Base-by-base conservation (phyloP, 1,140 invertebrate species). In the Atta texana region DNA sequence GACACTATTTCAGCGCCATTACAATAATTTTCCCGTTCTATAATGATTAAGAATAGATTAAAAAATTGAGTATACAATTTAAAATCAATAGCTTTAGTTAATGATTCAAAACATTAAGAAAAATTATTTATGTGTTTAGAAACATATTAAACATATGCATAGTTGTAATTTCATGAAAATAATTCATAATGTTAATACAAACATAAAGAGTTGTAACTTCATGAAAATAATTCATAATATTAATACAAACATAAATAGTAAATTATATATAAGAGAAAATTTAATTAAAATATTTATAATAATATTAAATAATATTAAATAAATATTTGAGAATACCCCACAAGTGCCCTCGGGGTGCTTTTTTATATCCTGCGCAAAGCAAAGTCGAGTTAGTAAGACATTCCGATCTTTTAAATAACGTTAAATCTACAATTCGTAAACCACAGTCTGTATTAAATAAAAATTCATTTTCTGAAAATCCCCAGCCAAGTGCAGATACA, bases 401-500 rank as follows among this genome's bases (percentile, higher is more conserved):
- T 39, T 80, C 63, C n/a, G 14, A 55, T 55, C n/a, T n/a, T 0
- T 53, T 68, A 53, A 68, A 80, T 14, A 80, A 68, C 7, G 49
- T 80, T 55, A 80, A 80, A 55, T 80, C 63, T 2, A 55, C 77
- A n/a, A 69, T 2, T 24, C 77, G 77, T 8, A 80, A 53, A 55
- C 77, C 49, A 31, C 77, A 80, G 6, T 69, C 8, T 6, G 34
- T 24, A 80, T 21, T 63, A 53, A 55, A 49, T 68, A 80, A 68
- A 14, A 28, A 55, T 12, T 80, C n/a, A 39, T 39, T 55, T 44
- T 80, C 77, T 24, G 77, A 80, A 0, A 69, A 69, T 80, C 77
- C 77, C 77, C 63, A 80, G 16, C 63, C 77, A 39, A 80, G 77
- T 68, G 49, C 77, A 39, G 77, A 80, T 80, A 55, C 49, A 2